Conservation (phyloP, 2,113 vertebrate genomes). For the Ia io region DNA sequence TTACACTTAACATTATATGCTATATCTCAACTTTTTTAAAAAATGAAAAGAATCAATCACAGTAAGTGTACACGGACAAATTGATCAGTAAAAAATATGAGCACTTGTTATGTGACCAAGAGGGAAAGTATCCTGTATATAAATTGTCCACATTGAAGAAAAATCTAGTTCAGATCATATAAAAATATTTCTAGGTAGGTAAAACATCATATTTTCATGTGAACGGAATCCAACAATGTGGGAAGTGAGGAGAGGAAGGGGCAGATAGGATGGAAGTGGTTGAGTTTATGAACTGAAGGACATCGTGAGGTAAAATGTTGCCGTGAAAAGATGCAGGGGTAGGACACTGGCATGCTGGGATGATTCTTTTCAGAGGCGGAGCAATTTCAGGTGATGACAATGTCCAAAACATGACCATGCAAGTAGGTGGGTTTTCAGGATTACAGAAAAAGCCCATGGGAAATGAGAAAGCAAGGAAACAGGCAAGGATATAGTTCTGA, state of each 20-base stretch:
- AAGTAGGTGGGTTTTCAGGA: not conserved
- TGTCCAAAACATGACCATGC: not conserved
- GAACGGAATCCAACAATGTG: not conserved
- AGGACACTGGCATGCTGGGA: not conserved
- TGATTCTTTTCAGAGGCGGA: not conserved
- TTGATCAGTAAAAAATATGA: not conserved
- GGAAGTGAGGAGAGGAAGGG: not conserved
- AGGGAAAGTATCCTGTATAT: not conserved
- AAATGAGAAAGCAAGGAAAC: not conserved
- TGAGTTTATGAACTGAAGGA: not conserved
- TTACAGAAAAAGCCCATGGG: not conserved
- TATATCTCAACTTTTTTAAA: not conserved
- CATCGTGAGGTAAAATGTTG: not conserved
- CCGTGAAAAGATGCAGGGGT: not conserved
- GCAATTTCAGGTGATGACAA: not conserved
- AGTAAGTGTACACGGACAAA: conserved; percentile 1
- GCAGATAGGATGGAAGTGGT: not conserved
- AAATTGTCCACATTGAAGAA: not conserved
- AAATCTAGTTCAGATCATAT: not conserved
- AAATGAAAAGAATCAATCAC: not conserved
- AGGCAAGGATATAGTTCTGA: not conserved
- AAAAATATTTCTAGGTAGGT: not conserved
- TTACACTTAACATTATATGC: not conserved
- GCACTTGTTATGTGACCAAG: not conserved
- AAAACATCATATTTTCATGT: not conserved